phyloP scores from a whole-genome alignment of 2,113 vertebrate species.

The Chloropsis cyanopogon region DNA sequence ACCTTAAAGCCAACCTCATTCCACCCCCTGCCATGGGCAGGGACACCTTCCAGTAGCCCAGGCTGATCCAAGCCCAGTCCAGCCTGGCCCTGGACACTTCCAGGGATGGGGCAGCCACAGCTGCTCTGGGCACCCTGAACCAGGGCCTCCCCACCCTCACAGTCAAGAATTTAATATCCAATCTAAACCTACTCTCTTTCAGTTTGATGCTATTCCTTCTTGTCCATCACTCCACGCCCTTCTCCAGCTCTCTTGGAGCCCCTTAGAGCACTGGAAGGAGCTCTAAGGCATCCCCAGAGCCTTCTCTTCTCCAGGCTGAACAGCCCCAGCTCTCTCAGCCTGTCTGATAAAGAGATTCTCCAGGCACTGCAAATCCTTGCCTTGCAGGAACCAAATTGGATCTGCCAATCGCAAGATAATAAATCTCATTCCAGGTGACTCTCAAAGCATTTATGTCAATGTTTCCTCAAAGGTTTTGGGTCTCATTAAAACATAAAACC shows the following conservation, averaged over 20 bases:
- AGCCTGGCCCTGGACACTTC: background rate
- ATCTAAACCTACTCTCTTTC: too few relatives aligned
- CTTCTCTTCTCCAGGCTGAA: background rate
- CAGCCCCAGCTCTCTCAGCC: background rate
- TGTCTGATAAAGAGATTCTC: background rate
- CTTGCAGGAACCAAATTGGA: background rate
- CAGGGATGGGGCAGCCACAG: background rate
- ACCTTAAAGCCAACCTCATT: background rate
- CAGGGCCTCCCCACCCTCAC: background rate
- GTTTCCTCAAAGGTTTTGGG: background rate
- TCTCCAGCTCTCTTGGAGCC: background rate
- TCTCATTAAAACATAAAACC: background rate
- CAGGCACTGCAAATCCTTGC: background rate
- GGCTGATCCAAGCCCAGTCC: fast-evolving
- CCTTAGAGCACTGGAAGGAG: background rate
- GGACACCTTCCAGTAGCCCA: background rate
- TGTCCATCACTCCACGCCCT: background rate
- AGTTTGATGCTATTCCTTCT: background rate
- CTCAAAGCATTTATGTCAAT: background rate
- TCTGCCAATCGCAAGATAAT: background rate
- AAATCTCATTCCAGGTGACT: background rate
- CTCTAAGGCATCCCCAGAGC: background rate
- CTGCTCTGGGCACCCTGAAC: background rate
- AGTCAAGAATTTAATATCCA: background rate
- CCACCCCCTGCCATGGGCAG: background rate